Percentiles rank a stretch among this genome's conserved stretches.
These are phyloP conservation scores for Neolamprologus tretocephalus DNA, from an alignment of 2,113 vertebrate species.

Conservation along the genomic window DNA sequence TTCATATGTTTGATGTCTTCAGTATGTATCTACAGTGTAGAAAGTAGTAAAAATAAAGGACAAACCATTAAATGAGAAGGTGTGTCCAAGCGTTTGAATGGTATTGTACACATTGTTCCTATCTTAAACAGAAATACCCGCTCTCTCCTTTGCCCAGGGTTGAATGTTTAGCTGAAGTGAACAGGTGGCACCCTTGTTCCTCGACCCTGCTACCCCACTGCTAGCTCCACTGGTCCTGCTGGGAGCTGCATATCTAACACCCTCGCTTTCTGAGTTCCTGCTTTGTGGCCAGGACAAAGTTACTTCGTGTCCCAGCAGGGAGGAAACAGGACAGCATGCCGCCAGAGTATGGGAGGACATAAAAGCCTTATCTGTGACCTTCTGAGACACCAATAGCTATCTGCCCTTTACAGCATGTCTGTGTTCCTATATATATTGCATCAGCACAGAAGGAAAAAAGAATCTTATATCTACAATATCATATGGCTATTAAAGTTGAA, in stretches of 20 bases:
- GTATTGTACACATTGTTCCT: background rate
- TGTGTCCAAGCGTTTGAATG: background rate
- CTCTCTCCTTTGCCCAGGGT: background rate
- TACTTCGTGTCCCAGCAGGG: conserved; percentile 33
- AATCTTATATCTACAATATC: background rate
- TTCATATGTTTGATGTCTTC: background rate
- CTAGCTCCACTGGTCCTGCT: background rate
- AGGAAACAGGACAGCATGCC: conserved; percentile 15
- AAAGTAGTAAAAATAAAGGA: background rate
- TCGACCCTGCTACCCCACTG: background rate
- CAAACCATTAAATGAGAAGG: background rate
- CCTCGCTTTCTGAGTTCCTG: conserved; percentile 28
- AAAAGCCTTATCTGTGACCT: conserved; percentile 45
- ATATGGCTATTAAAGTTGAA: background rate
- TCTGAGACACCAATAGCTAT: conserved; percentile 41
- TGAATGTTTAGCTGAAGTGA: conserved; percentile 21
- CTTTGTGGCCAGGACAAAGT: conserved; percentile 20
- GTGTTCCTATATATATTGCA: conserved; percentile 20
- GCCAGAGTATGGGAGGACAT: conserved; percentile 22
- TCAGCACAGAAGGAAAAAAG: background rate
- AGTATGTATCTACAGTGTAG: rapidly evolving
- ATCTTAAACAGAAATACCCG: background rate
- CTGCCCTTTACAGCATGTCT: conserved; percentile 31
- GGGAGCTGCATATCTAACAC: conserved; percentile 29
- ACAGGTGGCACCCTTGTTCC: conserved; percentile 39